These are phyloP conservation scores for Nasonia oneida DNA, from an alignment of 2,888 invertebrate genomes.

Conservation along the genomic window DNA sequence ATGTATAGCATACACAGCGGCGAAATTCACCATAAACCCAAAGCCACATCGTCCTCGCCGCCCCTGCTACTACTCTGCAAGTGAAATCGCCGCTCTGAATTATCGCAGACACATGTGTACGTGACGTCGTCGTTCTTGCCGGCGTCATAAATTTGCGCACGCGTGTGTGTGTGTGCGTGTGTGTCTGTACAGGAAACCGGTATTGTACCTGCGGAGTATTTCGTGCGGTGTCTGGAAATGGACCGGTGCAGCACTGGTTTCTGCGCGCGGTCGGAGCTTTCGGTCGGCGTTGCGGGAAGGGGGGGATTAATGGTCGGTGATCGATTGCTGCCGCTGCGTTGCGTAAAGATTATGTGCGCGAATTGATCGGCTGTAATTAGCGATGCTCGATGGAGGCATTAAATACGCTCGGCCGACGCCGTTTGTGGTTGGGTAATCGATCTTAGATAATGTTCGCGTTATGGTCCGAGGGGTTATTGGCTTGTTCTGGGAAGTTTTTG, in stretches of 20 bases:
- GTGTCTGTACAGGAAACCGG: constrained; percentile 47
- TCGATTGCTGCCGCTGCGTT: neutral
- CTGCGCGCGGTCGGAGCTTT: neutral
- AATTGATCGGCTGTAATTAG: constrained; percentile 8
- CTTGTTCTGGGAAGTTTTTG: neutral
- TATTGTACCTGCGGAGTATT: neutral
- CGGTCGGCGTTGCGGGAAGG: neutral
- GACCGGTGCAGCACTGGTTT: neutral
- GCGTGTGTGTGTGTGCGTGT: neutral
- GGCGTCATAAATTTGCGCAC: constrained; percentile 27
- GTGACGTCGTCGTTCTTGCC: constrained; percentile 36
- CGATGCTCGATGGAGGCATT: neutral
- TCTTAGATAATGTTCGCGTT: neutral
- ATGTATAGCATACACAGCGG: neutral
- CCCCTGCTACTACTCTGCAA: constrained; percentile 15
- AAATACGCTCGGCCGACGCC: neutral
- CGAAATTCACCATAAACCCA: neutral
- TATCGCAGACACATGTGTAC: neutral
- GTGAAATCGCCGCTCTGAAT: constrained; percentile 33
- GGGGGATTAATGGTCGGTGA: neutral
- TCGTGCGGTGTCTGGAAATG: neutral
- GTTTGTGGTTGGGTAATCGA: neutral
- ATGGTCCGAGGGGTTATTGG: no score
- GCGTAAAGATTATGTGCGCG: neutral
- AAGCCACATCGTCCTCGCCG: neutral